Conservation (phyloP, 1,140 invertebrate genomes). For the Pseudoatta argentina region DNA sequence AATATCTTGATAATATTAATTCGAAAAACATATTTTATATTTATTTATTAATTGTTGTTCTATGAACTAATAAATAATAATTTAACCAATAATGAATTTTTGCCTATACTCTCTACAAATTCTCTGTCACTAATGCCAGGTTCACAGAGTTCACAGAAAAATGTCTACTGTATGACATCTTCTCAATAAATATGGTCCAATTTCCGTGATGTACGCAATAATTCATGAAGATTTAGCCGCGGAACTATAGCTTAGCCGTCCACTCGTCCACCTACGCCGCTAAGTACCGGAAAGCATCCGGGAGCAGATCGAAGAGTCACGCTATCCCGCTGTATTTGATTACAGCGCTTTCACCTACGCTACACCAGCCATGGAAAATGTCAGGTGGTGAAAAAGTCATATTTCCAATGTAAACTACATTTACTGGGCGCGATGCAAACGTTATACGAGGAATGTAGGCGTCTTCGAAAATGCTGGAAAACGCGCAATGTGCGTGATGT, state of each 20-base stretch:
- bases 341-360: constrained; percentile 44
- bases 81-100: not conserved
- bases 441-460: constrained; percentile 17
- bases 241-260: not conserved
- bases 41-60: not conserved
- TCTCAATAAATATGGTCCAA: constrained; percentile 23
- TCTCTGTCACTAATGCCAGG: not conserved
- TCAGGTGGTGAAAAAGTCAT: constrained; percentile 51
- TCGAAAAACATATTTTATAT: not conserved
- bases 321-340: constrained; percentile 35
- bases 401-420: constrained; percentile 44
- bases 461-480: constrained; percentile 11
- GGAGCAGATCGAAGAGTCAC: constrained; percentile 41
- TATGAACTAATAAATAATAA: too few relatives aligned
- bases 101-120: not conserved
- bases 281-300: constrained; percentile 40
- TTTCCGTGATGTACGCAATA: not conserved
- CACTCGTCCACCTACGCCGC: constrained; percentile 38
- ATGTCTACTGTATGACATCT: constrained; percentile 18
- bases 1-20: not conserved
- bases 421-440: not conserved
- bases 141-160: not conserved
- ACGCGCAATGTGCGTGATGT: not conserved
- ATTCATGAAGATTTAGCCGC: constrained; percentile 35
- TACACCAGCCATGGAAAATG: constrained; percentile 24